Percentiles rank a stretch among this genome's conserved stretches.
Evolutionary conservation across 2,888 invertebrate species (phyloP).

Genomic region (Lepidochrysops patricia): DNA sequence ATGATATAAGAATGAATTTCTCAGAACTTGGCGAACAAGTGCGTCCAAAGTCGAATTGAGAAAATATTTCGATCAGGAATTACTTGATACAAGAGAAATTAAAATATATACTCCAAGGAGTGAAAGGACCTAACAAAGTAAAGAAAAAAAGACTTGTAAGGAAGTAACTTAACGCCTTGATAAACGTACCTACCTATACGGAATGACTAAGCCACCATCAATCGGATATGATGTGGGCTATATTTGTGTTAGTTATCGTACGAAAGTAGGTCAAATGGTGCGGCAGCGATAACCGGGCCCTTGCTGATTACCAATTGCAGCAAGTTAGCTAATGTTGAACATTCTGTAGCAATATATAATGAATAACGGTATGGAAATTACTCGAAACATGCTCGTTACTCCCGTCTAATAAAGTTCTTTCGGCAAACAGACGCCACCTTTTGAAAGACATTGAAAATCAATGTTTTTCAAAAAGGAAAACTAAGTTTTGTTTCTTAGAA

Average conservation of each 20-base stretch:
- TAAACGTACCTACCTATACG: neutral
- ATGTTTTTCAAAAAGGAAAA: no score
- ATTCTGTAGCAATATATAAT: neutral
- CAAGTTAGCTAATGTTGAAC: slow-evolving; percentile 14
- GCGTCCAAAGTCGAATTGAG: no score
- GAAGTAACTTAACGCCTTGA: neutral
- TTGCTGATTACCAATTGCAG: slow-evolving; percentile 58
- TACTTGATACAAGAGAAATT: no score
- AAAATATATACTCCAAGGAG: no score
- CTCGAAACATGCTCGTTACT: neutral
- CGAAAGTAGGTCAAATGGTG: slow-evolving; percentile 64
- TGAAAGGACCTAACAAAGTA: no score
- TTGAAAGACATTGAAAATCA: no score
- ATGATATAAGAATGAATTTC: no score
- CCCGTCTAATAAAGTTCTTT: neutral
- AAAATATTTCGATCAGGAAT: neutral
- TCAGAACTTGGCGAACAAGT: no score
- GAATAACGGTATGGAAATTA: neutral
- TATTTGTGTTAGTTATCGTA: slow-evolving; percentile 55
- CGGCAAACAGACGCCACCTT: no score
- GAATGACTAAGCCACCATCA: neutral
- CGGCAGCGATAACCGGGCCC: slow-evolving; percentile 65
- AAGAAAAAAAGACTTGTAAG: neutral
- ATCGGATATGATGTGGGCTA: slow-evolving; percentile 18
- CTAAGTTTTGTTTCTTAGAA: neutral